Percentiles rank a stretch among this genome's conserved stretches.
Evolutionary conservation across 2,797 vertebrate genomes (phyloP).

Genomic region (Artibeus jamaicensis): DNA sequence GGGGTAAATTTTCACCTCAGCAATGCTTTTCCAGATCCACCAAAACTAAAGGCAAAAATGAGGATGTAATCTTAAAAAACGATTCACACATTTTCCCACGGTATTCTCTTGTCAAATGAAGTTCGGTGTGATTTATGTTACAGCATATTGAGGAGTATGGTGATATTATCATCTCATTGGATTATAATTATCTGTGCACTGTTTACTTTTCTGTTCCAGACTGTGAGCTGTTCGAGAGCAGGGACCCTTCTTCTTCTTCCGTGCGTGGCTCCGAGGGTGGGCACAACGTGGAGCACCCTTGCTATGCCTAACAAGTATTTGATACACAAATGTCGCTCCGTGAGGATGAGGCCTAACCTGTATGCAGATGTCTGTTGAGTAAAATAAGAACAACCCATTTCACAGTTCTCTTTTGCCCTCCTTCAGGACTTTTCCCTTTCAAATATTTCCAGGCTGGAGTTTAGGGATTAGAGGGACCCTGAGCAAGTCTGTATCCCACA

Average conservation of each 20-base stretch:
- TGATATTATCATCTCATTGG: background rate
- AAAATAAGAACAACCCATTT: background rate
- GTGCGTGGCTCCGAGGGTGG: background rate
- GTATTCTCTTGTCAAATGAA: background rate
- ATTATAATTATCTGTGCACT: background rate
- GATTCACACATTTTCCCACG: background rate
- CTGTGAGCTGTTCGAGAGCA: background rate
- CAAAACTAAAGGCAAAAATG: constrained; percentile 24
- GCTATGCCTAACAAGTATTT: background rate
- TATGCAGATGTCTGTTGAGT: background rate
- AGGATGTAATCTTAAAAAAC: background rate
- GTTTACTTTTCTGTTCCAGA: constrained; percentile 60
- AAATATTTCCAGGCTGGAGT: background rate
- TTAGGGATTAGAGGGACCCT: background rate
- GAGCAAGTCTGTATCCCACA: background rate
- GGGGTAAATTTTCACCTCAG: background rate
- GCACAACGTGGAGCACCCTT: background rate
- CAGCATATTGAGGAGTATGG: background rate
- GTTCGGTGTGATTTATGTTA: background rate
- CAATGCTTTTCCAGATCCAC: background rate
- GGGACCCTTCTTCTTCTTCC: background rate
- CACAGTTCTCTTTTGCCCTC: background rate
- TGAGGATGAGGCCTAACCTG: background rate
- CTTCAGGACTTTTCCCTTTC: background rate
- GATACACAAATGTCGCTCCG: background rate